Percentiles rank a stretch among this genome's conserved stretches.
Conservation (phyloP, 2,113 vertebrate genomes). For the Theristicus caerulescens region DNA sequence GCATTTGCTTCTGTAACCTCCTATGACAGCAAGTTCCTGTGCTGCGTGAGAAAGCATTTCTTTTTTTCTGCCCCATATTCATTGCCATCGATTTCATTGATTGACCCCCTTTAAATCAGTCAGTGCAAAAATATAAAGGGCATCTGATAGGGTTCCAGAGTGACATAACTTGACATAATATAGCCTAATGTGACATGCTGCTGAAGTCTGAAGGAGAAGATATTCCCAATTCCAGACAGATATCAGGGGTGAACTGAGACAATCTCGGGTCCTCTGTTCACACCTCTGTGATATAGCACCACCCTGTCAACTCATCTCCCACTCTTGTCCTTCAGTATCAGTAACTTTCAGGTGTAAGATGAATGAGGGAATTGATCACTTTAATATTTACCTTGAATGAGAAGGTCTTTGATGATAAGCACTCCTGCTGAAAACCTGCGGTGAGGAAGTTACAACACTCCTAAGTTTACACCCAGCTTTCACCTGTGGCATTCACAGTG, state of each 20-base stretch:
- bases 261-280: neutral
- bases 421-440: neutral
- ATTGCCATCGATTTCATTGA: conserved; percentile 39
- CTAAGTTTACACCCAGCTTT: neutral
- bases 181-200: neutral
- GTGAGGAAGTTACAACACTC: neutral
- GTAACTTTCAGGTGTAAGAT: neutral
- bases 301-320: neutral
- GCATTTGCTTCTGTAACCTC: neutral
- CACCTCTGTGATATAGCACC: neutral
- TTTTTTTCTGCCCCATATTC: neutral
- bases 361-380: neutral
- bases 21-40: neutral
- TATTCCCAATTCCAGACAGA: neutral
- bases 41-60: neutral
- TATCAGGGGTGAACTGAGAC: neutral
- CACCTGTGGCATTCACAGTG: neutral
- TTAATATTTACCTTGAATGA: neutral
- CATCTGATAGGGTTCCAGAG: neutral
- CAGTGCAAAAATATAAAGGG: neutral
- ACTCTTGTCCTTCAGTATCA: neutral
- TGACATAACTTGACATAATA: neutral
- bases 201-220: neutral
- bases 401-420: neutral
- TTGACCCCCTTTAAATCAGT: conserved; percentile 12